phyloP scores from a whole-genome alignment of 2,888 invertebrate genomes.

The Calliopum simillimum region DNA sequence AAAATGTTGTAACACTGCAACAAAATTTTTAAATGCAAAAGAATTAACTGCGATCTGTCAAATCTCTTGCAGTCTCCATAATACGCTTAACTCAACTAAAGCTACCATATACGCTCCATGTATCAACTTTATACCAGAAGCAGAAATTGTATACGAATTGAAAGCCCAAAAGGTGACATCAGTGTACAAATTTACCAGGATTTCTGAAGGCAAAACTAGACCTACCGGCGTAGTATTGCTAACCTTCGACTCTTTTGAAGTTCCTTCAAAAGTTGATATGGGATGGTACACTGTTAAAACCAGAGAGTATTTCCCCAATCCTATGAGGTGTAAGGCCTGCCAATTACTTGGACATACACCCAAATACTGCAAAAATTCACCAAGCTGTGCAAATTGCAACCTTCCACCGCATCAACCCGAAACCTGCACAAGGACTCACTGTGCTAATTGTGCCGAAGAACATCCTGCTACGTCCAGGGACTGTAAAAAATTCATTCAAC shows the following conservation, averaged over 20 bases:
- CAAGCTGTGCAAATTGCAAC: not conserved
- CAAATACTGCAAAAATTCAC: constrained; percentile 20
- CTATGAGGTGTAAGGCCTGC: constrained; percentile 28
- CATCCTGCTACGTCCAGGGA: constrained; percentile 22
- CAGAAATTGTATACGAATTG: constrained; percentile 33
- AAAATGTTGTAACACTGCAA: not conserved
- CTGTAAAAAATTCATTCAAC: constrained; percentile 27
- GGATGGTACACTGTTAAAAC: constrained; percentile 25
- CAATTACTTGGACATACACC: constrained; percentile 24
- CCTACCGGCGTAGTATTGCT: not conserved
- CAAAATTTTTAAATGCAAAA: not conserved
- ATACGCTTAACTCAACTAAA: not conserved
- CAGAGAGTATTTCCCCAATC: constrained; percentile 15
- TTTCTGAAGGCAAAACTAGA: not conserved
- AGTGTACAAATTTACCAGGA: not conserved
- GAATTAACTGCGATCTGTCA: not conserved
- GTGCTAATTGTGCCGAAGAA: constrained; percentile 27
- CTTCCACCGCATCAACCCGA: constrained; percentile 22
- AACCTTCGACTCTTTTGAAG: not conserved
- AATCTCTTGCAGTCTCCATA: constrained; percentile 6
- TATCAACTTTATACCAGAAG: constrained; percentile 21
- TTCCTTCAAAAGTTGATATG: constrained; percentile 6
- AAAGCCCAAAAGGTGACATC: not conserved
- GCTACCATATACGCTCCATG: constrained; percentile 24
- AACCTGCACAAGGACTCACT: constrained; percentile 25